A percentile compares a stretch with the other conserved stretches of the same genome.
These are phyloP conservation scores for Reinhardtius hippoglossoides DNA, from an alignment of 2,113 vertebrate species.

Conservation along the genomic window DNA sequence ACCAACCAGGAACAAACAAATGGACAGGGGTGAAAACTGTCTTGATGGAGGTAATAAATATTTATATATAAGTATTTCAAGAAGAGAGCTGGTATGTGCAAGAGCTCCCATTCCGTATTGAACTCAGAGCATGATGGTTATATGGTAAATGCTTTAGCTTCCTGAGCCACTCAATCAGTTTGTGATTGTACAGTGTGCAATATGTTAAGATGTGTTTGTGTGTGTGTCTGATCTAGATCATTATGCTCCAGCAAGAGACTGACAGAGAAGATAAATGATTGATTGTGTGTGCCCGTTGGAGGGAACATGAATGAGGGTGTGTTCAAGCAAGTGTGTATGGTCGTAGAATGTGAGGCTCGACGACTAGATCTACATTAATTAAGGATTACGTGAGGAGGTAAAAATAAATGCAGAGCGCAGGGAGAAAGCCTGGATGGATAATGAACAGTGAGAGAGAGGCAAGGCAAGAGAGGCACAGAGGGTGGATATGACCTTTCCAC, in stretches of 20 bases:
- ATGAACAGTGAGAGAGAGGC: constrained; percentile 64
- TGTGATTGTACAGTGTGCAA: constrained; percentile 20
- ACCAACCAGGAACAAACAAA: no score
- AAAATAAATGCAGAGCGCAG: constrained; percentile 76
- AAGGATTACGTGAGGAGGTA: constrained; percentile 78
- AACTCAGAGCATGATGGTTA: neutral
- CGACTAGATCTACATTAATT: constrained; percentile 77
- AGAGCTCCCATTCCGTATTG: neutral
- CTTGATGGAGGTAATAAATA: no score
- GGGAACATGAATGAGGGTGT: constrained; percentile 60
- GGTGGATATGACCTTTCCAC: constrained; percentile 76
- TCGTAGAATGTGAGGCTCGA: constrained; percentile 61
- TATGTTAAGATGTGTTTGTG: constrained; percentile 5
- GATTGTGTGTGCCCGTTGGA: constrained; percentile 27
- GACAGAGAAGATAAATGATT: constrained; percentile 38
- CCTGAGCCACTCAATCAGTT: constrained; percentile 24
- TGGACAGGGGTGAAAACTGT: no score
- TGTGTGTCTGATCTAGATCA: constrained; percentile 27
- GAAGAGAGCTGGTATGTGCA: neutral
- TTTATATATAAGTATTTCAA: no score
- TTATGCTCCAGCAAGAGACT: constrained; percentile 34
- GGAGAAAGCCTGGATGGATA: constrained; percentile 69
- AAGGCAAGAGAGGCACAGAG: constrained; percentile 64
- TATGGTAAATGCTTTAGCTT: constrained; percentile 15
- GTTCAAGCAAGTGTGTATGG: constrained; percentile 39